phyloP scores from a whole-genome alignment of 2,113 vertebrate species.

The Zapornia atra region DNA sequence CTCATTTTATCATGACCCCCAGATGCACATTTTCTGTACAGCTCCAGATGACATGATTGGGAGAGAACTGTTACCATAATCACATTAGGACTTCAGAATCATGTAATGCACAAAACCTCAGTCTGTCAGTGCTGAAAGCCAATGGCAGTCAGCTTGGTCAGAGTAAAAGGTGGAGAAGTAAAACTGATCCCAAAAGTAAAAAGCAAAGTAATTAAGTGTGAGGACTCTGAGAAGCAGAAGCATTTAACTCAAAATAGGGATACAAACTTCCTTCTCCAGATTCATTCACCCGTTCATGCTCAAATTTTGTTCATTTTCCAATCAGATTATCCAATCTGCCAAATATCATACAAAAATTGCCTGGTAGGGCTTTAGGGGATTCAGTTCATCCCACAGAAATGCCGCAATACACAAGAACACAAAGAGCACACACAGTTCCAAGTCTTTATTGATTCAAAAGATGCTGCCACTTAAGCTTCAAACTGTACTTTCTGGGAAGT shows the following conservation, averaged over 20 bases:
- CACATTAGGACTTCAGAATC: not conserved
- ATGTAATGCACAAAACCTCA: not conserved
- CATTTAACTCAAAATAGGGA: not conserved
- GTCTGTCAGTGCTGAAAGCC: not conserved
- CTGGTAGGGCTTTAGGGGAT: not conserved
- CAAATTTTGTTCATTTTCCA: not conserved
- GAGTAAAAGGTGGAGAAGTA: not conserved
- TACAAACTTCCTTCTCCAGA: not conserved
- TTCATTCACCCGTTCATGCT: not conserved
- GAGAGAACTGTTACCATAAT: not conserved
- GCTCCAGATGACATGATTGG: not conserved
- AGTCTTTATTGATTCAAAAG: not conserved
- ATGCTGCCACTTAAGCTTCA: not conserved
- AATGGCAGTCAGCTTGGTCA: not conserved
- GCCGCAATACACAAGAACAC: not conserved
- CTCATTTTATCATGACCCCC: not conserved
- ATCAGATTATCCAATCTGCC: not conserved
- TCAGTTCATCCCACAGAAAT: not conserved
- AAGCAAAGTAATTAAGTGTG: not conserved
- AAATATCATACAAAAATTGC: not conserved
- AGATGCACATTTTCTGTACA: not conserved
- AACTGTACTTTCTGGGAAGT: not conserved
- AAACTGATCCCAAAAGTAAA: not conserved
- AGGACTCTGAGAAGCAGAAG: not conserved
- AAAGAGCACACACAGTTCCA: not conserved